Base-by-base conservation (phyloP, 1,140 invertebrate species). In the Elymnias hypermnestra region DNA sequence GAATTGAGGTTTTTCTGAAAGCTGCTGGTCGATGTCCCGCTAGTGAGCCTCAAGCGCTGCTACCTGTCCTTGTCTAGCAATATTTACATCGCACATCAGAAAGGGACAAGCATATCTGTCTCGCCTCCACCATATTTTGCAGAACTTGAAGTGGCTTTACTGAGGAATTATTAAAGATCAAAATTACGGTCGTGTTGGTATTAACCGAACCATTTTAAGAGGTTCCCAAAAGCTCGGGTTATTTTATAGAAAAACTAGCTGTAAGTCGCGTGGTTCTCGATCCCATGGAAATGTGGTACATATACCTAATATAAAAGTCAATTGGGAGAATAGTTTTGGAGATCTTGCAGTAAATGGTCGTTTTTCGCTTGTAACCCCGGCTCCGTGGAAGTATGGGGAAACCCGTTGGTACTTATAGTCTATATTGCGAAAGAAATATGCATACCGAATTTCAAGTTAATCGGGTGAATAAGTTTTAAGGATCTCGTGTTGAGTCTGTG, bases 21-120 rank as follows among this genome's bases (percentile, higher is more conserved):
- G 77, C 77, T 84, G 81, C 75, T 84, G 77, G 81, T 84, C 81
- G 81, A 84, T 82, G 81, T 84, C 81, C 81, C 81, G 81, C 81
- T 84, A 82, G 72, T 53, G 55, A 71, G 65, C 58, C 70, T 79
- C 66, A 59, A 78, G 64, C 68, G 67, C 54, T 49, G 38, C 49
- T 66, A 41, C 51, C 59, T 47, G 29, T 82, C 75, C 49, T 57
- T 69, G 35, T 82, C 63, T 39, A 37, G 61, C 62, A 28, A 35
- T 22, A n/a, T 40, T 29, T 39, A 29, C 35, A 37, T 39, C 37
- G 9, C 64, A 74, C 54, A 69, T 63, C 47, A 55, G 40, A 70
- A 45, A 46, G 64, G 68, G 76, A 79, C 50, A 50, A 21, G 9
- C 28, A 62, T 59, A 75, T 38, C 48, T 66, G 38, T 49, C 12